Percentiles rank a stretch among this genome's conserved stretches.
Evolutionary conservation across 1,140 invertebrate genomes (phyloP).

Genomic region (Gonioctena quinquepunctata): DNA sequence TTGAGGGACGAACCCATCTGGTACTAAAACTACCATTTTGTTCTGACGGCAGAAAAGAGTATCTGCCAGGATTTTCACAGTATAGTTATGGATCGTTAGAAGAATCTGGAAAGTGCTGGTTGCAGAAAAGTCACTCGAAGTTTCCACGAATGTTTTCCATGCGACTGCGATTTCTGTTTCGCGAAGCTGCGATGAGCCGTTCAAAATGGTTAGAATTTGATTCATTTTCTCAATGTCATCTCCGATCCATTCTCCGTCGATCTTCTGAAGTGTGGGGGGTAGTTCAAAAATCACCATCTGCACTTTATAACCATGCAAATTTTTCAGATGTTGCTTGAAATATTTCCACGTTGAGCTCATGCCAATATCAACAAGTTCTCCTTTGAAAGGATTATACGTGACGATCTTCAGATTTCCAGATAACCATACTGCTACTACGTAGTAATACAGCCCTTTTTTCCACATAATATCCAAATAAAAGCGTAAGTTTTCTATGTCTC

Average conservation of each 20-base stretch:
- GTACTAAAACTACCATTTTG: neutral
- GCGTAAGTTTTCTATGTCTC: neutral
- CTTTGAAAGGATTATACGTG: neutral
- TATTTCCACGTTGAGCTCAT: neutral
- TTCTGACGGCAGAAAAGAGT: neutral
- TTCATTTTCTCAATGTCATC: neutral
- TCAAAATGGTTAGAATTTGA: neutral
- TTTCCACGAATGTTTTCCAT: neutral
- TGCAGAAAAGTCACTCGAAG: neutral
- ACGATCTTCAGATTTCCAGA: neutral
- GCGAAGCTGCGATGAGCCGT: neutral
- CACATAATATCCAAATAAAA: neutral
- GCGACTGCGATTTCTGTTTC: neutral
- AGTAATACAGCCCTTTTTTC: neutral
- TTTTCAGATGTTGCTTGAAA: neutral
- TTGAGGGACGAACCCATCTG: neutral
- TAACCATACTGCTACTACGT: neutral
- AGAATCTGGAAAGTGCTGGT: neutral
- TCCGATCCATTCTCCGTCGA: neutral
- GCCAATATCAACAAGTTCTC: neutral
- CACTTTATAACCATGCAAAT: neutral
- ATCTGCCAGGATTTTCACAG: neutral
- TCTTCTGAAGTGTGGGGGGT: neutral
- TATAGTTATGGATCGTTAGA: neutral
- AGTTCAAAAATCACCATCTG: neutral